Base-by-base conservation (phyloP, 2,888 invertebrate species). In the Ischnura elegans region DNA sequence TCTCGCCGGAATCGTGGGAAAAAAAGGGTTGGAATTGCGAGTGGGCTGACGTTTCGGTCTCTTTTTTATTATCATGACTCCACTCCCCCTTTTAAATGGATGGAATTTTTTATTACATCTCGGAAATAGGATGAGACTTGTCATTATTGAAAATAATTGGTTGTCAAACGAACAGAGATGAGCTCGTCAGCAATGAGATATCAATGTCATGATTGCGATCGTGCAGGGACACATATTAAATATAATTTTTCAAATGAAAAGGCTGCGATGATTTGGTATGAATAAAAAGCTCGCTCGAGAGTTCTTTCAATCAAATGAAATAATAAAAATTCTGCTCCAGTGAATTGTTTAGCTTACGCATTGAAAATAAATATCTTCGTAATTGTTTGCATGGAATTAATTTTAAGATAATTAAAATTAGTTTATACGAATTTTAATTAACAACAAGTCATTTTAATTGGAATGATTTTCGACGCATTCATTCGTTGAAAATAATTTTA, bases 61-160 rank as follows among this genome's bases (percentile, higher is more conserved):
- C 6, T 29, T 55, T 76, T 36, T 36, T 25, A 16, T 29, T 61
- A 25, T 19, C 51, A 13, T 19, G 19, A 10, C 19, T 19, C n/a
- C 2, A 29, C 5, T 76, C n/a, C 36, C 36, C 36, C 36, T 36
- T 76, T 76, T 61, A 21, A 2, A 2, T 29, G 29, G 25, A 36
- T 29, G 76, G 76, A 0, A 76, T 36, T 76, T 86, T 46, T 86
- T 45, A 86, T 86, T 86, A 36, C 45, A 86, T 86, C n/a, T 86
- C 46, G 86, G 86, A 25, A 86, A 86, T 46, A 46, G 45, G n/a
- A 25, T 25, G 86, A 86, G 43, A 43, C n/a, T n/a, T n/a, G 45
- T 86, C 43, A 86, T 86, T 86, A 86, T 86, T 86, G 86, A 86
- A 86, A 86, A 86, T 86, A 86, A 86, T 86, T 86, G 86, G 86